Base-by-base conservation (phyloP, 2,113 vertebrate species). In the Oncorhynchus keta region DNA sequence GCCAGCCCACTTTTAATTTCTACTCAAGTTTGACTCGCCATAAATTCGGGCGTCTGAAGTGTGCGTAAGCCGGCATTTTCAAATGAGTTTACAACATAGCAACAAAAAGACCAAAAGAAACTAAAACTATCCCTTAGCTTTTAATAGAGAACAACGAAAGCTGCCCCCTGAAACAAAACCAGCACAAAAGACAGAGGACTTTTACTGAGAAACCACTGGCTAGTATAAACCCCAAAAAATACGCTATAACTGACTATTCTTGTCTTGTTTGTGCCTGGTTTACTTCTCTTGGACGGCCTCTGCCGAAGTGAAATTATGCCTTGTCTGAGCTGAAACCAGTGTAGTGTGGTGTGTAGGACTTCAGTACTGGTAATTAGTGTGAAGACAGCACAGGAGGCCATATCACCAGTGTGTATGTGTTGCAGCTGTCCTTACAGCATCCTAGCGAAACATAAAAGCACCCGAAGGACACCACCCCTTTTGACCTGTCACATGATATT, bases 351-450 rank as follows among this genome's bases (percentile, higher is more conserved):
- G 2, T 35, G 22, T 59, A 24, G 20, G 35, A 62, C 30, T 28
- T 28, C 35, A 66, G 26, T 4, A 11, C 78, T 71, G 68, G 51
- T 55, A 73, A 71, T 81, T 70, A 45, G 24, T 51, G 61, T 13
- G 16, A n/a, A 59, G 32, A 7, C 18, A n/a, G 59, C 12, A 0
- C 7, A 62, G 7, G 30, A 65, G 24, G 26, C 72, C 28, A 68
- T 30, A 32, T 32, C 6, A 68, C 8, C 3, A 49, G 13, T 61
- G 55, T 64, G 48, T 70, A 18, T 48, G n/a, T 12, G 39, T 2
- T 70, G 45, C 22, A 12, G 87, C 76, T 87, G 85, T 81, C 84
- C 79, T 87, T 78, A 88, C 77, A 82, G 83, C 89, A 84, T 73
- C 83, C 72, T 39, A 1, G 30, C 71, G 20, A n/a, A 30, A 39